A percentile compares a stretch with the other conserved stretches of the same genome.
phyloP scores from a whole-genome alignment of 2,888 invertebrate genomes.

The Taphrorychus bicolor region DNA sequence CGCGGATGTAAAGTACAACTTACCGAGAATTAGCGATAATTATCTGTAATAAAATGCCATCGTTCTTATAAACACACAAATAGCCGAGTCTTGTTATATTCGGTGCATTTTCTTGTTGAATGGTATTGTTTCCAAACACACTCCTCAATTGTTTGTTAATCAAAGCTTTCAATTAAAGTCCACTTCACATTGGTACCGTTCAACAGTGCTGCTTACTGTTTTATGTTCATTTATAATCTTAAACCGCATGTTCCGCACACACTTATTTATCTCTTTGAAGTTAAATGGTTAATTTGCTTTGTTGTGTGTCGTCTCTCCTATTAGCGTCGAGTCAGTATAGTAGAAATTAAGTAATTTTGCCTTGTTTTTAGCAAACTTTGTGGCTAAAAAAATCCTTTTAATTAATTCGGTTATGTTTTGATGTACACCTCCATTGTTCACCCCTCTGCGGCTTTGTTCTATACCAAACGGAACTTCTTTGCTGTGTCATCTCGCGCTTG shows the following conservation, averaged over 20 bases:
- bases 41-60: neutral
- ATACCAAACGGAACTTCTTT: neutral
- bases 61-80: neutral
- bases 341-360: conserved; percentile 2
- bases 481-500: neutral
- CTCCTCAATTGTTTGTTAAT: neutral
- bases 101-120: neutral
- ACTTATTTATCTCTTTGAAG: conserved; percentile 27
- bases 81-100: neutral
- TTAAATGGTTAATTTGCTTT: conserved; percentile 18
- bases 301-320: conserved; percentile 1
- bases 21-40: neutral
- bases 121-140: neutral
- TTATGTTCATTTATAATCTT: conserved; percentile 19
- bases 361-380: too few relatives aligned
- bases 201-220: conserved; percentile 16
- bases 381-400: too few relatives aligned
- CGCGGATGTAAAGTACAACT: neutral
- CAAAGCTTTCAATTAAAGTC: neutral
- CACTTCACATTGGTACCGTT: conserved; percentile 7
- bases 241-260: conserved; percentile 28
- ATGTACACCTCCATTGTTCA: neutral
- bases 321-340: neutral
- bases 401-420: neutral
- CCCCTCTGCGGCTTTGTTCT: neutral